These are phyloP conservation scores for Eurystomus gularis DNA, from an alignment of 2,113 vertebrate species.

Conservation along the genomic window DNA sequence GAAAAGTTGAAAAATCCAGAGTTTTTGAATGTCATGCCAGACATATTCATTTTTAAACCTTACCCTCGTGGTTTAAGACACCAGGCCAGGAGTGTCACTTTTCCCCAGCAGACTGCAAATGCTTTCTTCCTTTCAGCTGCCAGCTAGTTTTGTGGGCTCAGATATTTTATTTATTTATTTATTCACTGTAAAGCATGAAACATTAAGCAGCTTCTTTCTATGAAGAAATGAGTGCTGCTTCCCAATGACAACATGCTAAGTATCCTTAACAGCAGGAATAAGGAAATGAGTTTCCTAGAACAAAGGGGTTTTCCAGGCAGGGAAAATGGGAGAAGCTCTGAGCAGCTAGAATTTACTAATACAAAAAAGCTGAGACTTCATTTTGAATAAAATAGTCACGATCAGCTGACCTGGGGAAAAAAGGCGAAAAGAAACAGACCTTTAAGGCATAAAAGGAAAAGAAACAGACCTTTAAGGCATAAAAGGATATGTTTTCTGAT, in stretches of 20 bases:
- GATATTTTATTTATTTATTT: constrained; percentile 60
- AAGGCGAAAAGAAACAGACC: neutral
- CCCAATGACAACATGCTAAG: constrained; percentile 44
- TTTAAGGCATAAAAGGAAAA: neutral
- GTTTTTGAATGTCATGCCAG: constrained; percentile 10
- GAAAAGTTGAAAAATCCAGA: constrained; percentile 13
- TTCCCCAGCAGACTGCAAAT: constrained; percentile 50
- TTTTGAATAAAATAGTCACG: neutral
- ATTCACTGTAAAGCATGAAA: constrained; percentile 62
- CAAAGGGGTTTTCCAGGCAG: neutral
- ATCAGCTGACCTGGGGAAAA: neutral
- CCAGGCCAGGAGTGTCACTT: constrained; percentile 35
- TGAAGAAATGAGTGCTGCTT: constrained; percentile 31
- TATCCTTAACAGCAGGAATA: constrained; percentile 20
- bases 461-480: neutral
- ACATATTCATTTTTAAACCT: constrained; percentile 30
- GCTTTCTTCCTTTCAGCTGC: constrained; percentile 41
- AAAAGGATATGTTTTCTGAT: neutral
- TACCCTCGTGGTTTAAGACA: constrained; percentile 30
- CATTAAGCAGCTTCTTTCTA: constrained; percentile 52
- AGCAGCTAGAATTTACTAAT: neutral
- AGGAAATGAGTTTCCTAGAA: constrained; percentile 35
- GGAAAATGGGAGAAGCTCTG: neutral
- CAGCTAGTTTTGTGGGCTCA: neutral
- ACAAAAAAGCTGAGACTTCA: neutral